These are phyloP conservation scores for Isurus oxyrinchus DNA, from an alignment of 2,113 vertebrate species.

Conservation along the genomic window DNA sequence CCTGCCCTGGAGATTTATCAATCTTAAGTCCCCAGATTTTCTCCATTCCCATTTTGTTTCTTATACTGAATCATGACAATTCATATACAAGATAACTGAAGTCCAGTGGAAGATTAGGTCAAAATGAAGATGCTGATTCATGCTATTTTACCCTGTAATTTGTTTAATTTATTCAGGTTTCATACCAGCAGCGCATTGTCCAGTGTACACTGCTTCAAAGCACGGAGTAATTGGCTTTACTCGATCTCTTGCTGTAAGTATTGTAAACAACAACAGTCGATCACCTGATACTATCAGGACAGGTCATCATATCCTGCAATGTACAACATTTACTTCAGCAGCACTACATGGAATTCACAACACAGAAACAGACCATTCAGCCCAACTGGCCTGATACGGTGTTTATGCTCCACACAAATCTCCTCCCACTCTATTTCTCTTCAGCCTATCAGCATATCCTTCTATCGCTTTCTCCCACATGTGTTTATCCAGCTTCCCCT, in stretches of 20 bases:
- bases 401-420: background rate
- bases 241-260: conserved; percentile 54
- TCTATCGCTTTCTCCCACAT: background rate
- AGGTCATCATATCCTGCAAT: background rate
- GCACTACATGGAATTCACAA: background rate
- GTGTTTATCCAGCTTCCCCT: background rate
- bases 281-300: background rate
- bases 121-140: background rate
- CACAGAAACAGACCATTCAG: background rate
- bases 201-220: conserved; percentile 61
- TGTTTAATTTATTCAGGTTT: conserved; percentile 48
- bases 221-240: conserved; percentile 57
- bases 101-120: background rate
- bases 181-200: conserved; percentile 43
- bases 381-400: background rate
- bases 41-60: background rate
- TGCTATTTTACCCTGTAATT: background rate
- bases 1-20: background rate
- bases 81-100: no score
- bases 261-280: background rate
- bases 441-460: background rate
- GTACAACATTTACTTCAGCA: background rate
- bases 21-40: background rate
- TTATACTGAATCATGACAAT: background rate
- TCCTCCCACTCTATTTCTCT: background rate